Evolutionary conservation across 2,113 vertebrate species (phyloP).

Genomic region (Elgaria multicarinata): DNA sequence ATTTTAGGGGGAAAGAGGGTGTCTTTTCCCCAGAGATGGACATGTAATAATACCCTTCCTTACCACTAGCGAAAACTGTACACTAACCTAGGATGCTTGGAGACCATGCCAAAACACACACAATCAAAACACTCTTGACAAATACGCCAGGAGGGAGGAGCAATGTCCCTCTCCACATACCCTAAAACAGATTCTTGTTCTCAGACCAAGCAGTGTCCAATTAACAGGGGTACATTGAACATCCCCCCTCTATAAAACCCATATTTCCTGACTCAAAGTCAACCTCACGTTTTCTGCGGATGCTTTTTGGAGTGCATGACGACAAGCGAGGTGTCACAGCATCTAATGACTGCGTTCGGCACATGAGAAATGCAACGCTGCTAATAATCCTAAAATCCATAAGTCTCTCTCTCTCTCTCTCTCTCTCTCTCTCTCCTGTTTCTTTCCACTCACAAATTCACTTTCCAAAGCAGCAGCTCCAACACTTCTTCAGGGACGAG

Average conservation of each 20-base stretch:
- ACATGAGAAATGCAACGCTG: not conserved
- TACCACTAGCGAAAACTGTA: not conserved
- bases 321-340: fast-evolving
- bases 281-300: not conserved
- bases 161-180: too few relatives aligned
- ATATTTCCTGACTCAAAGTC: not conserved
- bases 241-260: not conserved
- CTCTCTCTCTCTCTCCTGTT: not conserved
- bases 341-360: not conserved
- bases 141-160: too few relatives aligned
- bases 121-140: not conserved
- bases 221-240: too few relatives aligned
- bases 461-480: not conserved
- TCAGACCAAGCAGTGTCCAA: not conserved
- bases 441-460: not conserved
- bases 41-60: not conserved
- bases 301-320: not conserved
- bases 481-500: not conserved
- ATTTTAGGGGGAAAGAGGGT: not conserved
- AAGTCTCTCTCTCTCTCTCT: not conserved
- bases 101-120: not conserved
- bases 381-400: not conserved
- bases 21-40: not conserved
- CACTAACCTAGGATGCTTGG: not conserved
- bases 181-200: not conserved